phyloP scores from a whole-genome alignment of 2,888 invertebrate genomes.

The Amblyteles armatorius region DNA sequence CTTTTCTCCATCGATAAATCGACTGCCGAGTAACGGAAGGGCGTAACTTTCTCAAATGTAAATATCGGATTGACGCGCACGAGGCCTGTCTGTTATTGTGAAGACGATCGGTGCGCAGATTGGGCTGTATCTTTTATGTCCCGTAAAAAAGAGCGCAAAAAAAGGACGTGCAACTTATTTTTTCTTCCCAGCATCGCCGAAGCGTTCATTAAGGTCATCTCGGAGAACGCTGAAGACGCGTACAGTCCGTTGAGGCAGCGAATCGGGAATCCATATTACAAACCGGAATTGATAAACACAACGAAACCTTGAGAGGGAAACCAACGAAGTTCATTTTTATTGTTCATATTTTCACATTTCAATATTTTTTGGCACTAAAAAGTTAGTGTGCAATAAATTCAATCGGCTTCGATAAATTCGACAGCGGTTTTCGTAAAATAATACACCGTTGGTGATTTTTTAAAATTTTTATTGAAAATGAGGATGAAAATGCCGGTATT shows the following conservation, averaged over 20 bases:
- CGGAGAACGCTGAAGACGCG: not conserved
- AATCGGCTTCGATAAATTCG: not conserved
- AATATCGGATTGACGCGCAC: not conserved
- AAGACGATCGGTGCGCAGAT: not conserved
- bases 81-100: not conserved
- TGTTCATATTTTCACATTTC: not conserved
- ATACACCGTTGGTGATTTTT: not conserved
- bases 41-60: not conserved
- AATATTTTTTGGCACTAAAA: not conserved
- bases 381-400: not conserved
- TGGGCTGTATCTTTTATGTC: not conserved
- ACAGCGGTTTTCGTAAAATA: not conserved
- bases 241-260: not conserved
- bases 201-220: not conserved
- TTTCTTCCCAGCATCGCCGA: not conserved
- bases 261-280: not conserved
- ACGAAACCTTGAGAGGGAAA: not conserved
- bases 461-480: not conserved
- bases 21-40: not conserved
- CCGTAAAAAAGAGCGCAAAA: not conserved
- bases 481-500: constrained; percentile 1
- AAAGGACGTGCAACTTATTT: not conserved
- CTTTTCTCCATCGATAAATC: constrained; percentile 73
- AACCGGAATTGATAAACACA: not conserved
- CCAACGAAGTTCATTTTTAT: not conserved